phyloP scores from a whole-genome alignment of 2,797 vertebrate genomes.

The Glyptemys insculpta region DNA sequence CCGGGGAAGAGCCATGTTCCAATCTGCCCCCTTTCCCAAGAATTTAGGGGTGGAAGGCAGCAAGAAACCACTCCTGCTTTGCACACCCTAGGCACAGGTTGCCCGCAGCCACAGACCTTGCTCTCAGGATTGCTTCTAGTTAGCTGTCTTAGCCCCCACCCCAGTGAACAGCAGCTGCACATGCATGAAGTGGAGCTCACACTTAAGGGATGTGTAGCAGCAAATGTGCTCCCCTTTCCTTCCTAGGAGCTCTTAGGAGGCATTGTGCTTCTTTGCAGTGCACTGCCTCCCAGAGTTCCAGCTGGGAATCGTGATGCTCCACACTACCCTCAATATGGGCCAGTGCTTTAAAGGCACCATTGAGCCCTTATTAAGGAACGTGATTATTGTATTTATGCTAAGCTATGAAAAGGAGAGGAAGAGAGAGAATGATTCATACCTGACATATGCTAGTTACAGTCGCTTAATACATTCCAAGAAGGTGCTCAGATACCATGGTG shows the following conservation, averaged over 20 bases:
- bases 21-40: neutral
- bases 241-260: neutral
- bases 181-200: neutral
- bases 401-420: neutral
- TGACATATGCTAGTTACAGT: neutral
- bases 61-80: neutral
- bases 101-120: conserved; percentile 8
- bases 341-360: neutral
- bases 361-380: neutral
- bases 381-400: neutral
- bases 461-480: neutral
- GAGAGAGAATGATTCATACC: neutral
- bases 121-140: neutral
- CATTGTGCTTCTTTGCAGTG: neutral
- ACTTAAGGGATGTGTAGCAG: neutral
- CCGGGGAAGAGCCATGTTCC: neutral
- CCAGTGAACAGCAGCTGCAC: neutral
- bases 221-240: neutral
- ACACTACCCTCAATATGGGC: neutral
- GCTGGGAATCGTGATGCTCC: neutral
- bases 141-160: neutral
- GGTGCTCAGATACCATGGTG: neutral
- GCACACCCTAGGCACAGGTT: neutral
- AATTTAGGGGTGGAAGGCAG: neutral
- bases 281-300: neutral